Evolutionary conservation across 2,888 invertebrate genomes (phyloP), one percentile per base, ranked within the genome.

Genomic region (Clostera curtula): DNA sequence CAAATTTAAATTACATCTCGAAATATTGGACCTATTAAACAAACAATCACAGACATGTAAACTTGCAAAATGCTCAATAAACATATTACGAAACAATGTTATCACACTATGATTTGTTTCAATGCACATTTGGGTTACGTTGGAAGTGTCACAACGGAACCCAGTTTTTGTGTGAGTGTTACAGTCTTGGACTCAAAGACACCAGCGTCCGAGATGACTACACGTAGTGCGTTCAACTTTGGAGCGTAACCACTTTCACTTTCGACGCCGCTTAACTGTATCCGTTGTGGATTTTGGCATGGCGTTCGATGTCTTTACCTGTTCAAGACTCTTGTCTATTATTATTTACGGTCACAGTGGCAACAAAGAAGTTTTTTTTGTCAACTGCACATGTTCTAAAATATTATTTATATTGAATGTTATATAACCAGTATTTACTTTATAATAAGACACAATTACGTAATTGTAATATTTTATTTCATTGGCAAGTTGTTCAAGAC

Each of bases 211-310:
- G 23, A 38, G 38, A 49, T 49, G 45, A 35, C 47, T 45, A 46
- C 40, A 44, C 47, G 49, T 46, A 41, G 60, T 46, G 48, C 70
- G 46, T 69, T 73, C 61, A 69, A 68, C 65, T 66, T 49, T 40
- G 37, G 34, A 49, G 35, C 51, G 41, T 42, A 34, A 37, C 35
- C 23, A 57, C 77, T 79, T 79, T 79, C 77, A 72, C 77, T 77
- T 77, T 69, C 55, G 41, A 54, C 39, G 42, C 25, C 29, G 35
- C 41, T 49, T 43, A 44, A 52, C 43, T 42, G 36, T 31, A 46
- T 44, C 27, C 21, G 14, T 33, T 29, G 19, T 29, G 19, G 37
- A 34, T 29, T 40, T 38, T 24, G 24, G 26, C 34, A 31, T 12
- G 17, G 29, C 25, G 2, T 12, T 12, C 14, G 7, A 22, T 9